phyloP scores from a whole-genome alignment of 2,797 vertebrate species.

The Ambastaia sidthimunki region DNA sequence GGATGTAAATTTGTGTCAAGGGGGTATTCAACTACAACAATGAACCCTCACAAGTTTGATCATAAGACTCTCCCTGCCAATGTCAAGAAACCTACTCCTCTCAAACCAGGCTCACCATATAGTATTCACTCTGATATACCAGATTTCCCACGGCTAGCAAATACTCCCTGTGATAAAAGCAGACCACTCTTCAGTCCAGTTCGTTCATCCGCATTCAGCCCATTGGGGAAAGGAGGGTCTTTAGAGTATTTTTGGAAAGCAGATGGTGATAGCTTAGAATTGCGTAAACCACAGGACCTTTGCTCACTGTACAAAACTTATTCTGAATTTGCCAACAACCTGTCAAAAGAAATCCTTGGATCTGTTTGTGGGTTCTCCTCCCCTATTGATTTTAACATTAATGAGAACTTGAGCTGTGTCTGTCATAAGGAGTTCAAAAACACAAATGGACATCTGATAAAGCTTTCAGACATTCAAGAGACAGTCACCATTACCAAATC shows the following conservation, averaged over 20 bases:
- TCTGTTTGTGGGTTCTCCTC: slow-evolving; percentile 86
- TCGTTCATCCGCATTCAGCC: slow-evolving; percentile 93
- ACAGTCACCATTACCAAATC: slow-evolving; percentile 79
- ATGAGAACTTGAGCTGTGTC: slow-evolving; percentile 83
- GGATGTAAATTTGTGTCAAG: slow-evolving; percentile 72
- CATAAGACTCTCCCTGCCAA: slow-evolving; percentile 89
- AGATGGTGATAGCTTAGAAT: slow-evolving; percentile 71
- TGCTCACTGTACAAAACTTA: slow-evolving; percentile 82
- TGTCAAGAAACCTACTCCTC: slow-evolving; percentile 94
- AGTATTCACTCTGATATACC: slow-evolving; percentile 81
- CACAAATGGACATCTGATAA: slow-evolving; percentile 78
- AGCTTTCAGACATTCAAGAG: slow-evolving; percentile 82
- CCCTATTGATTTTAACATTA: slow-evolving; percentile 77
- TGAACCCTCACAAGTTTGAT: slow-evolving; percentile 96
- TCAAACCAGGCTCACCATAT: slow-evolving; percentile 91
- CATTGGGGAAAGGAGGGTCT: slow-evolving; percentile 80
- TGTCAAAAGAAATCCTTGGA: slow-evolving; percentile 90
- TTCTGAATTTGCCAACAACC: slow-evolving; percentile 87
- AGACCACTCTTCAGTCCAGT: slow-evolving; percentile 92
- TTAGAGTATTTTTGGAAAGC: slow-evolving; percentile 86
- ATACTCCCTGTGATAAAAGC: slow-evolving; percentile 85
- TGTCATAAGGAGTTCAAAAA: slow-evolving; percentile 82
- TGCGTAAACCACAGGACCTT: slow-evolving; percentile 78
- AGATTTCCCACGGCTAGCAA: slow-evolving; percentile 86
- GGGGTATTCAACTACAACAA: slow-evolving; percentile 77